Base-by-base conservation (phyloP, 2,113 vertebrate species). In the Periophthalmus modestus region DNA sequence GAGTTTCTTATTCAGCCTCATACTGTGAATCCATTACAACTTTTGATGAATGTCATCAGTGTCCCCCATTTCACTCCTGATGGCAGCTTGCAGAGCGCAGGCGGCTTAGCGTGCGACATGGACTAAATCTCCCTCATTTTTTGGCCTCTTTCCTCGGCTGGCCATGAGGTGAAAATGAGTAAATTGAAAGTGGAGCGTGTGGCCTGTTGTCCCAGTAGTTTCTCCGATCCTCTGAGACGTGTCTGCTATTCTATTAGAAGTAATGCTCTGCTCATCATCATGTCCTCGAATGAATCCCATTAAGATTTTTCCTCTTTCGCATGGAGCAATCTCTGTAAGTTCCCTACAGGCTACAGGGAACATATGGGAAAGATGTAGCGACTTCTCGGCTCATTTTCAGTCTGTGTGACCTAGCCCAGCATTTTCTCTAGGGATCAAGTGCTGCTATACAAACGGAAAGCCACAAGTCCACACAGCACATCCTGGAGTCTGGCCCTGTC, bases 21-120 rank as follows among this genome's bases (percentile, higher is more conserved):
- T 28, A 54, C 74, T 69, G 78, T 50, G 74, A 80, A 66, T 62
- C 74, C 77, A 87, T 81, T 81, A 72, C 74, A 80, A 57, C 74
- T 77, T 82, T 74, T 85, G 33, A 78, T 75, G 77, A 82, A 80
- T 75, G 58, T 79, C 75, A 79, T 84, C 71, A 71, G 72, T 16
- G 36, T 65, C 48, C 48, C 18, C 46, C 16, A 14, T 33, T 69
- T 52, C 18, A 4, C 33, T 76, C 61, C 71, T 13, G n/a, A 39
- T 66, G 73, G 72, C 13, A 52, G 24, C 50, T 66, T 57, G 54
- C 69, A 70, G 66, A 69, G 28, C 43, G 74, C 43, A 78, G 16
- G 69, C 61, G 78, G 66, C 65, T 80, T 77, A 76, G 69, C 46
- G 57, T 47, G 48, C 0, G n/a, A 66, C 0, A 2, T 59, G 62